Conservation (phyloP, 2,797 vertebrate species). For the Melanotaenia maccullochi region DNA sequence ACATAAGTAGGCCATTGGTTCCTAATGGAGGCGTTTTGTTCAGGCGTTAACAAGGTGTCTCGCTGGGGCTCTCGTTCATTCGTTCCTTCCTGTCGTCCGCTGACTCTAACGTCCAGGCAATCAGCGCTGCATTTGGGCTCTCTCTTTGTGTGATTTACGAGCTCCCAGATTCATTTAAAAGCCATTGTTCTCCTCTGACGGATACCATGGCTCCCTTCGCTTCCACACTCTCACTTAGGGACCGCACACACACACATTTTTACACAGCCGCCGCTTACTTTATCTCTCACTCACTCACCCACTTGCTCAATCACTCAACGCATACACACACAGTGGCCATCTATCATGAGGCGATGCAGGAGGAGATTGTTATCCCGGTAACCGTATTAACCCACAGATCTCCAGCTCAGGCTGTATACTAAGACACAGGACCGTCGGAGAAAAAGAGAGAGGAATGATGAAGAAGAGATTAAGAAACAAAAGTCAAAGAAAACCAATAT, state of each 20-base stretch:
- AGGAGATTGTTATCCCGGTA: conserved; percentile 83
- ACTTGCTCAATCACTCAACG: conserved; percentile 77
- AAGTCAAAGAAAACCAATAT: conserved; percentile 57
- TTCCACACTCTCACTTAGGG: conserved; percentile 64
- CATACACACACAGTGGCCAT: conserved; percentile 74
- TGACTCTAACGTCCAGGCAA: conserved; percentile 81
- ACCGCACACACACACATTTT: conserved; percentile 60
- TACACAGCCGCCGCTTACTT: conserved; percentile 73
- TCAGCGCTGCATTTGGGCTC: conserved; percentile 81
- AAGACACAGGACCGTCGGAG: conserved; percentile 56
- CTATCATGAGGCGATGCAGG: conserved; percentile 78
- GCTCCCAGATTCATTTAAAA: conserved; percentile 86
- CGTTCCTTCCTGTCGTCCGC: conserved; percentile 78
- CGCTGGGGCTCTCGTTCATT: conserved; percentile 77
- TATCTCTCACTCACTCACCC: conserved; percentile 79
- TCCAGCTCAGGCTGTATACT: conserved; percentile 73
- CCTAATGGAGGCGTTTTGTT: conserved; percentile 83
- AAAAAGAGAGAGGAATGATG: conserved; percentile 25
- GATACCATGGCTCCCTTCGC: conserved; percentile 75
- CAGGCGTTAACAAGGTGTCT: conserved; percentile 83
- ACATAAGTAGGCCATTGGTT: conserved; percentile 82
- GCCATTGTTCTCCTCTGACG: conserved; percentile 85
- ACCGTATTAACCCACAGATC: conserved; percentile 82
- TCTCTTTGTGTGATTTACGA: conserved; percentile 85
- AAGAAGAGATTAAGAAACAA: conserved; percentile 50